Evolutionary conservation across 2,113 vertebrate species (phyloP), one percentile per base, ranked within the genome.

Genomic region (Ammodramus savannarum): DNA sequence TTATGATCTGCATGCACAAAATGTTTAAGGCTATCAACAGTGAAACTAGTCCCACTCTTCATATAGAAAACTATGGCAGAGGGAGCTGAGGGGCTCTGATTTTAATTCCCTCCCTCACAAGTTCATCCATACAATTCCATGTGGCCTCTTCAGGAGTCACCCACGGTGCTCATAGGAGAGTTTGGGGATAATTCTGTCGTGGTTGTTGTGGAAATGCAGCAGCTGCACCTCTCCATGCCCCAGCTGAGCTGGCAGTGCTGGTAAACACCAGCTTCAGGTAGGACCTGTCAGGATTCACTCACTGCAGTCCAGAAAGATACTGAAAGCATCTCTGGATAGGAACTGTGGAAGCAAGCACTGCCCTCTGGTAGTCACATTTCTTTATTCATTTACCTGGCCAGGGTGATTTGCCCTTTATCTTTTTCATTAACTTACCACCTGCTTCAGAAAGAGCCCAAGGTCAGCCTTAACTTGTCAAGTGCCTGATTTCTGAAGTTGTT

Each of bases 1-100:
- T 91, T 95, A 91, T 9, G n/a, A 54, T 82, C 82, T 78, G 51
- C 74, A 68, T 82, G 78, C 87, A 54, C 57, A 85, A 91, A 89
- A 91, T 34, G 22, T 75, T 91, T 87, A 93, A 93, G 68, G 39
- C 62, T 89, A 67, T 84, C 59, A 84, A 27, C n/a, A 90, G 31
- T n/a, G 44, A 91, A 93, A 83, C 63, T 69, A 61, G 63, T 93
- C 34, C 52, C 16, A 84, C 62, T 85, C 82, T 92, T 94, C 79
- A 85, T 20, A 52, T 0, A 74, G 76, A 61, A 80, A 87, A 29
- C 34, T 36, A 9, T 48, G 55, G 43, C 27, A 87, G 36, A 51
- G n/a, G 13, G 18, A 87, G 36, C 20, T 67, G 44, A 77, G 43
- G 25, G 9, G 15, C 7, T 65, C 31, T 79, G 62, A 32, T 54